Evolutionary conservation across 2,113 vertebrate species (phyloP).

Genomic region (Onychostoma macrolepis): DNA sequence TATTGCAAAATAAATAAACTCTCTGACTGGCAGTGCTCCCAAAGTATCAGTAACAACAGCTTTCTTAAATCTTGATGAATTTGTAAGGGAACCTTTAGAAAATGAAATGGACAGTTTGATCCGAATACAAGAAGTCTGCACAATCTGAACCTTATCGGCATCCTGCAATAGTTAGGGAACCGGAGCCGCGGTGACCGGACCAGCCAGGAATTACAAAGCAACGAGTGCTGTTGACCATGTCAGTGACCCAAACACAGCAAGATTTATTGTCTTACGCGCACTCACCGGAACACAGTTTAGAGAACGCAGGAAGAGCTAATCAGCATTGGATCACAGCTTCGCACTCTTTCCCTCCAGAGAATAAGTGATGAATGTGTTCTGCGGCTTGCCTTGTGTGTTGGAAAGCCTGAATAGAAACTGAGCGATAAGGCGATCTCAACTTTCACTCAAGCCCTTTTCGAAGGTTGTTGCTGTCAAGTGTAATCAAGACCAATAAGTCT

Average conservation of each 20-base stretch:
- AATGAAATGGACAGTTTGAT: not conserved
- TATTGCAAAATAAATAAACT: not conserved
- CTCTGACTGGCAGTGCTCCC: not conserved
- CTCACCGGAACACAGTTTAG: not conserved
- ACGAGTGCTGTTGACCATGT: not conserved
- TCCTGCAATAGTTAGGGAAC: slow-evolving; percentile 46
- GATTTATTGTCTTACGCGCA: slow-evolving; percentile 27
- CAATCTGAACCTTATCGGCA: slow-evolving; percentile 48
- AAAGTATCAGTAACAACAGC: not conserved
- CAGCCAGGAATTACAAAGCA: slow-evolving; percentile 33
- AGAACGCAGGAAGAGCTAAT: slow-evolving; percentile 43
- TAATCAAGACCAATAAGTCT: not conserved
- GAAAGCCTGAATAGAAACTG: not conserved
- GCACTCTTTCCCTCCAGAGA: slow-evolving; percentile 50
- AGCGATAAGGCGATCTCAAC: not conserved
- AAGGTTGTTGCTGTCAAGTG: not conserved
- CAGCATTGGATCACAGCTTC: slow-evolving; percentile 20
- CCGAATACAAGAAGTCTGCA: not conserved
- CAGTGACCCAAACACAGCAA: slow-evolving; percentile 24
- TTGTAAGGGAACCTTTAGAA: not conserved
- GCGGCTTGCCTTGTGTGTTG: not conserved
- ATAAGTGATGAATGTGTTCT: slow-evolving; percentile 57
- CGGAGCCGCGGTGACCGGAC: not conserved
- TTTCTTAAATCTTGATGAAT: slow-evolving; percentile 15
- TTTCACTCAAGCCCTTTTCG: not conserved